Evolutionary conservation across 2,888 invertebrate species (phyloP).

Genomic region (Ormyrus thymus): DNA sequence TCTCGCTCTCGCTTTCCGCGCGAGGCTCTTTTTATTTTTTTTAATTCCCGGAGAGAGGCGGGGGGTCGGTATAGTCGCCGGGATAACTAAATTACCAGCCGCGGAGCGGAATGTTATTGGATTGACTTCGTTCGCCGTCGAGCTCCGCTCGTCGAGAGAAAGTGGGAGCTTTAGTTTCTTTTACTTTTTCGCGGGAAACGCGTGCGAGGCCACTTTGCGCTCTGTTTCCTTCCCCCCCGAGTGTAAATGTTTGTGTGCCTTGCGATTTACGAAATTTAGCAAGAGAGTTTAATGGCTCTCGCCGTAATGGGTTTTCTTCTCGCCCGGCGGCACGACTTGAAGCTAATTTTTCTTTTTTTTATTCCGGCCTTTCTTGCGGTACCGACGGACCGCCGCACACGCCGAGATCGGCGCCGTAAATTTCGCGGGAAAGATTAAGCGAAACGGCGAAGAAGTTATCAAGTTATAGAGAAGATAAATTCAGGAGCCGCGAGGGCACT

Average conservation of each 20-base stretch:
- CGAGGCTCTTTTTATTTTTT: no score
- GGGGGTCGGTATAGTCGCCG: not conserved
- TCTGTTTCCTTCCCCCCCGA: no score
- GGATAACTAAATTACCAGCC: slow-evolving; percentile 7
- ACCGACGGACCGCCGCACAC: not conserved
- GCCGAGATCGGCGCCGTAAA: slow-evolving; percentile 4
- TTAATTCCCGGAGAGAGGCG: no score
- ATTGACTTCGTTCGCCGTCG: not conserved
- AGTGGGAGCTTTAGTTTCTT: no score
- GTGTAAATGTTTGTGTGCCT: not conserved
- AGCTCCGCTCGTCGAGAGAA: no score
- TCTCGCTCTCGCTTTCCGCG: no score
- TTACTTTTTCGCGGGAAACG: not conserved
- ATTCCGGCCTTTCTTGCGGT: no score
- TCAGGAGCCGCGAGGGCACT: no score
- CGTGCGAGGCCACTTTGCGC: slow-evolving; percentile 1
- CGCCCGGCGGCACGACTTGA: not conserved
- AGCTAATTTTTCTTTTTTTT: not conserved
- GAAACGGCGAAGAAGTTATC: not conserved
- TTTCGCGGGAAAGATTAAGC: not conserved
- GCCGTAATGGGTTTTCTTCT: slow-evolving; percentile 25
- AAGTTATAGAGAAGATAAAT: no score
- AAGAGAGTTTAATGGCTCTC: slow-evolving; percentile 17
- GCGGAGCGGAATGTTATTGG: not conserved
- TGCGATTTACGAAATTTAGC: slow-evolving; percentile 18